Percentiles rank a stretch among this genome's conserved stretches.
Evolutionary conservation across 2,797 vertebrate species (phyloP).

Genomic region (Scyliorhinus canicula): DNA sequence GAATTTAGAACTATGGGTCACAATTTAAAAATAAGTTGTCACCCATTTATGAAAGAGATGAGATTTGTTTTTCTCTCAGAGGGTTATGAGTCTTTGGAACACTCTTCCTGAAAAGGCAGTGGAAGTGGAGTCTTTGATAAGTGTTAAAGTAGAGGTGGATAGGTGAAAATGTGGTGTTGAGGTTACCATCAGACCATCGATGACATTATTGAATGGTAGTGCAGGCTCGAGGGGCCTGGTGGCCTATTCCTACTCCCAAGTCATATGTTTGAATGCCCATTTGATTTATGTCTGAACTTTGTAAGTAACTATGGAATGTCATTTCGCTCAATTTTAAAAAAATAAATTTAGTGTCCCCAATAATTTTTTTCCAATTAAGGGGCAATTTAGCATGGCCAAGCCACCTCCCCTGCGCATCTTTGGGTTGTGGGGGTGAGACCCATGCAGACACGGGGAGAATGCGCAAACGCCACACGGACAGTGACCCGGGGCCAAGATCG

Average conservation of each 20-base stretch:
- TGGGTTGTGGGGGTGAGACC: too few species aligned
- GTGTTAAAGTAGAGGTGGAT: too few species aligned
- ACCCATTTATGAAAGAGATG: background rate
- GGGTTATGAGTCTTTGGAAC: background rate
- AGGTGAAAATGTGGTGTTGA: background rate
- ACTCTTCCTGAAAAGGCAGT: background rate
- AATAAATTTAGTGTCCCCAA: too few species aligned
- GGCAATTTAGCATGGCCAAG: too few species aligned
- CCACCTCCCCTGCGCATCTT: too few species aligned
- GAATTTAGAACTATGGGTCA: background rate
- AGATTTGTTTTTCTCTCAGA: background rate
- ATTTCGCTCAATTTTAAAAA: background rate
- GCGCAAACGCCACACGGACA: too few species aligned
- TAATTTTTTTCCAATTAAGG: too few species aligned
- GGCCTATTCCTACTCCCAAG: background rate
- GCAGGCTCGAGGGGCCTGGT: too few species aligned
- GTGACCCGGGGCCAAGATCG: too few species aligned
- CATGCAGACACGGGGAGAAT: too few species aligned
- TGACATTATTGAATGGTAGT: too few species aligned
- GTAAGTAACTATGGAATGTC: background rate
- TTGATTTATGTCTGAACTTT: background rate
- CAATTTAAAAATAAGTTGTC: background rate
- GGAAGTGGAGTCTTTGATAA: background rate
- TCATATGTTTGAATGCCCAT: background rate
- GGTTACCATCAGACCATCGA: too few species aligned